These are phyloP conservation scores for Netelia inedita DNA, from an alignment of 2,888 invertebrate genomes.

Conservation along the genomic window DNA sequence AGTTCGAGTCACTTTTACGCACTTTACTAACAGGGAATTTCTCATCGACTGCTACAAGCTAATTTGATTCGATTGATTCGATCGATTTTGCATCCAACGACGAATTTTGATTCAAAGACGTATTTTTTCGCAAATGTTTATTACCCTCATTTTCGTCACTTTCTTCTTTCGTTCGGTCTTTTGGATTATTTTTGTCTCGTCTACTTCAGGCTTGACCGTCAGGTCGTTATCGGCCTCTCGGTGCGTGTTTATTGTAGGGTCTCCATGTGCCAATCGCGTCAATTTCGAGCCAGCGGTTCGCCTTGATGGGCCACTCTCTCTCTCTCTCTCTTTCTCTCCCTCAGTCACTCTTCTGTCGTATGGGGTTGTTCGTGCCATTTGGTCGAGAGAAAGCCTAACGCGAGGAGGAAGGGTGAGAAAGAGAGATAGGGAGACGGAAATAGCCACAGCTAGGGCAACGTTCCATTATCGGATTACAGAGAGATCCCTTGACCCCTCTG, in stretches of 20 bases:
- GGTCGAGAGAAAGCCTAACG: background rate
- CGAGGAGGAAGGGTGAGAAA: background rate
- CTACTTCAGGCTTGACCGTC: no score
- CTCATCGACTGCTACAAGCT: no score
- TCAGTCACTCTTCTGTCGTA: background rate
- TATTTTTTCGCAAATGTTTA: no score
- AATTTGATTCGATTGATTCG: no score
- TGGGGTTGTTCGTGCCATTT: background rate
- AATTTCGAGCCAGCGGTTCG: conserved; percentile 12
- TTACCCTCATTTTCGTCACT: no score
- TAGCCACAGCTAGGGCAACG: conserved; percentile 16
- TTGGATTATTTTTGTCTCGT: no score
- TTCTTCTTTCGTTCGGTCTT: no score
- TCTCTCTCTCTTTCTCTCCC: no score
- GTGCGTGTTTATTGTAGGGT: conserved; percentile 19
- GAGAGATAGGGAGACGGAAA: background rate
- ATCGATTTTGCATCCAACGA: no score
- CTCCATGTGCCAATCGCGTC: background rate
- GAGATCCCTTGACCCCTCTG: conserved; percentile 54
- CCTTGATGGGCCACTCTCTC: background rate
- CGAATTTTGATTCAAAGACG: no score
- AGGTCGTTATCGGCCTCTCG: background rate
- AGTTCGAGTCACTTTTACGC: no score
- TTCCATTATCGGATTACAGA: conserved; percentile 62
- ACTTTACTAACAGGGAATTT: no score